Conservation (phyloP, 2,113 vertebrate genomes). For the Rousettus leschenaultii region DNA sequence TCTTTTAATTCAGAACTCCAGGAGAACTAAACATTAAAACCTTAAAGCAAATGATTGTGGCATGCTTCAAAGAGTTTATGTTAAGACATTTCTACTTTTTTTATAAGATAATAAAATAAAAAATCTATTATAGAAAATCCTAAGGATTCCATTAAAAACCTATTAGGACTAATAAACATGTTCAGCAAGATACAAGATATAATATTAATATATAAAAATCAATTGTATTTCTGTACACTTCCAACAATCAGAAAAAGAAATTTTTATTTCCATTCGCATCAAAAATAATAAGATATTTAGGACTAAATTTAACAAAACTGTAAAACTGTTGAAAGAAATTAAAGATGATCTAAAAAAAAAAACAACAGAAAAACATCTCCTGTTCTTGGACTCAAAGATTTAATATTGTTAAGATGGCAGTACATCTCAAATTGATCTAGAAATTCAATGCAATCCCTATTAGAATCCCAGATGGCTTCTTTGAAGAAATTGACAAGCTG, state of each 20-base stretch:
- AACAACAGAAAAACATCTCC: neutral
- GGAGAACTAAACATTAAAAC: neutral
- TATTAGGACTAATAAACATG: neutral
- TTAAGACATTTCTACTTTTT: neutral
- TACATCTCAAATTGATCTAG: neutral
- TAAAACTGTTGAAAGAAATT: neutral
- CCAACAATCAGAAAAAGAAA: neutral
- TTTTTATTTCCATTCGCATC: neutral
- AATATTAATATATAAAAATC: neutral
- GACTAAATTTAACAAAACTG: neutral
- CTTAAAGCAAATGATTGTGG: neutral
- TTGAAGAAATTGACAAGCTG: neutral
- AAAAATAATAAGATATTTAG: conserved; percentile 17
- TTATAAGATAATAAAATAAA: conserved; percentile 2
- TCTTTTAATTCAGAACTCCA: neutral
- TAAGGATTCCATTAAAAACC: neutral
- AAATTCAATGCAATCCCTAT: neutral
- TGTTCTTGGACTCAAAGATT: neutral
- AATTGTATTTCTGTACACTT: neutral
- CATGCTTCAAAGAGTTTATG: neutral
- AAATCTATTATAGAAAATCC: neutral
- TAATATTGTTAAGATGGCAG: neutral
- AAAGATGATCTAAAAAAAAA: neutral
- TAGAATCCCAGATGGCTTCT: neutral
- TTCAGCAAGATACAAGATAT: neutral